These are phyloP conservation scores for Mastomys coucha DNA, from an alignment of 2,113 vertebrate genomes.

Conservation along the genomic window DNA sequence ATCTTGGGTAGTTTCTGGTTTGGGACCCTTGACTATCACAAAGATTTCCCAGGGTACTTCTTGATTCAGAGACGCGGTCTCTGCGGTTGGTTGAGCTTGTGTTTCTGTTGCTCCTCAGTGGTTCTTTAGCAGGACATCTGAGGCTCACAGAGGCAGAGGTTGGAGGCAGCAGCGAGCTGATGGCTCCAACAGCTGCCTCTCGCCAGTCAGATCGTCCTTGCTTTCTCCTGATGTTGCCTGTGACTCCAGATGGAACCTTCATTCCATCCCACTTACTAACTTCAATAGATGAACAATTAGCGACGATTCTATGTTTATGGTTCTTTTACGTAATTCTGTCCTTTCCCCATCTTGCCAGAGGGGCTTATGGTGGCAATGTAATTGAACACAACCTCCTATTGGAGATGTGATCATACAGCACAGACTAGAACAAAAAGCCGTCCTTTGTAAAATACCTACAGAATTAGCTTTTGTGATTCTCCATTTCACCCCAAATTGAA, in stretches of 20 bases:
- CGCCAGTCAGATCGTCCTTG: background rate
- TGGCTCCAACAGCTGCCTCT: background rate
- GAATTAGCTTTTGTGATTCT: background rate
- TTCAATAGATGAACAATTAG: conserved; percentile 60
- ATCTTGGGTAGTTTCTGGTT: background rate
- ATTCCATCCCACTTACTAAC: conserved; percentile 11
- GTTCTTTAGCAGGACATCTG: background rate
- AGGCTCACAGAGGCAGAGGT: background rate
- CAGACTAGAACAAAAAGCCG: background rate
- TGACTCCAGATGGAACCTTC: background rate
- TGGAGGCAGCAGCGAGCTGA: background rate
- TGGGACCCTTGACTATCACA: background rate
- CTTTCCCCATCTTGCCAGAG: background rate
- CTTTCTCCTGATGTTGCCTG: background rate
- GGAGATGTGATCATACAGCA: background rate
- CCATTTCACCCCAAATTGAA: conserved; percentile 27
- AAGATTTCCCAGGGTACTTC: background rate
- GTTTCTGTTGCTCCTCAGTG: background rate
- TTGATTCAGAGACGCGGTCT: background rate
- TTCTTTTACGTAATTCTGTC: conserved; percentile 8
- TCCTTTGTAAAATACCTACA: background rate
- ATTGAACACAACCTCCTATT: background rate
- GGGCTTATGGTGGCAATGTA: background rate
- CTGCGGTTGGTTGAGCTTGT: background rate
- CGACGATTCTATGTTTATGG: background rate